These are phyloP conservation scores for Heterodera filipjevi DNA, from an alignment of 2,888 invertebrate genomes.

Conservation along the genomic window DNA sequence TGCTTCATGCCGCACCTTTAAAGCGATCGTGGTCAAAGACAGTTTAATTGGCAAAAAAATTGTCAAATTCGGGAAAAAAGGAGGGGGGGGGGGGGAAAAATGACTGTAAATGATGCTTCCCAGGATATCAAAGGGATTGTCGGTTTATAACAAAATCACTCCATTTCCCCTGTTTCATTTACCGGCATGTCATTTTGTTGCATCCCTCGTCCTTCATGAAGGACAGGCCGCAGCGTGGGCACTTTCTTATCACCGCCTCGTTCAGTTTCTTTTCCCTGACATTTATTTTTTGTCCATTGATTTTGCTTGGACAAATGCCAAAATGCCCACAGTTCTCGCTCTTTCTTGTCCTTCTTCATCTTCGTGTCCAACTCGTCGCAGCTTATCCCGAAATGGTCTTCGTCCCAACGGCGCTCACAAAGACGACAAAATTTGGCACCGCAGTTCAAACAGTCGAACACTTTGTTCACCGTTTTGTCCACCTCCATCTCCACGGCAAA, in stretches of 20 bases:
- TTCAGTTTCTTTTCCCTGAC: slow-evolving; percentile 39
- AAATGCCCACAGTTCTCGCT: slow-evolving; percentile 35
- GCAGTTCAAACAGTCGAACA: slow-evolving; percentile 36
- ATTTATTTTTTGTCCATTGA: background rate
- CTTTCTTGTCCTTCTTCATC: slow-evolving; percentile 33
- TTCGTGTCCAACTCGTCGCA: slow-evolving; percentile 40
- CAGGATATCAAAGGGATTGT: too few species aligned
- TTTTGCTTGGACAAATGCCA: background rate
- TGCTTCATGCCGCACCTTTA: slow-evolving; percentile 70
- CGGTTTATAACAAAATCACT: background rate
- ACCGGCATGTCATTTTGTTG: slow-evolving; percentile 71
- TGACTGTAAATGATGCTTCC: too few species aligned
- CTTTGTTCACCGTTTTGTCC: slow-evolving; percentile 37
- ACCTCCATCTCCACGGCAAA: slow-evolving; percentile 43
- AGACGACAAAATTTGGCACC: slow-evolving; percentile 36
- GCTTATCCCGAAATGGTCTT: slow-evolving; percentile 38
- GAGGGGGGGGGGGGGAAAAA: too few species aligned
- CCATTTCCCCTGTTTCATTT: slow-evolving; percentile 68
- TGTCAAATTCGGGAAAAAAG: background rate
- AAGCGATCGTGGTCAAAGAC: background rate
- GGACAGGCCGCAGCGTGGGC: slow-evolving; percentile 33
- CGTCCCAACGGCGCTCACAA: slow-evolving; percentile 40
- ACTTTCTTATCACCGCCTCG: slow-evolving; percentile 42
- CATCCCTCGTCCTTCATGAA: slow-evolving; percentile 63
- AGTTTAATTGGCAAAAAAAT: too few species aligned